phyloP scores from a whole-genome alignment of 2,888 invertebrate species.

The Ophion ventricosus region DNA sequence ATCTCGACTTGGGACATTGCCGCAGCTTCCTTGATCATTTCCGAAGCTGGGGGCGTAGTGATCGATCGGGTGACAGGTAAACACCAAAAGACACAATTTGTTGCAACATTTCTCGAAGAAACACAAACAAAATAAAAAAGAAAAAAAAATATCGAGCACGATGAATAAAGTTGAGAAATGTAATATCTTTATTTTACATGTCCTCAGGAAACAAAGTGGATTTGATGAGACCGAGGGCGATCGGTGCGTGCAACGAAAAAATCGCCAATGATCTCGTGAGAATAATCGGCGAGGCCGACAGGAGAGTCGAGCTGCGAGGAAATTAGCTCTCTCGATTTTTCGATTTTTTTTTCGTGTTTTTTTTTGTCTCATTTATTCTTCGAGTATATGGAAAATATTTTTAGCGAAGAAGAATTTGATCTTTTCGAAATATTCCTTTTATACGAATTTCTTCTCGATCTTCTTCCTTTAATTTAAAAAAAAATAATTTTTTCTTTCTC shows the following conservation, averaged over 20 bases:
- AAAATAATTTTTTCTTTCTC: neutral
- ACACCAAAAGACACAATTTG: conserved; percentile 1
- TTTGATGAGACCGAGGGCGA: conserved; percentile 86
- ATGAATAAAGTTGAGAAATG: neutral
- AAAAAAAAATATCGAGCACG: neutral
- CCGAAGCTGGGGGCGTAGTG: conserved; percentile 91
- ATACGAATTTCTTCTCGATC: neutral
- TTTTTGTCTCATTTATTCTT: neutral
- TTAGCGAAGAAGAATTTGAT: neutral
- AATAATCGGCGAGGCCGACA: conserved; percentile 85
- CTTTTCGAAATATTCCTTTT: neutral
- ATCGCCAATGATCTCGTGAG: conserved; percentile 84
- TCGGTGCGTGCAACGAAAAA: conserved; percentile 85
- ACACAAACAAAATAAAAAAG: neutral
- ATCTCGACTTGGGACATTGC: conserved; percentile 92
- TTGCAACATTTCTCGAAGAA: neutral
- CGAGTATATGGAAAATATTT: neutral
- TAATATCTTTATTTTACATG: neutral
- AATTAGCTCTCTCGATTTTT: conserved; percentile 25
- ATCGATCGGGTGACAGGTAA: conserved; percentile 84
- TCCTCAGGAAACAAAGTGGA: conserved; percentile 84
- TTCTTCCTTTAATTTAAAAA: neutral
- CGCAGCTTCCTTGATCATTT: conserved; percentile 89
- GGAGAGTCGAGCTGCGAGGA: conserved; percentile 69
- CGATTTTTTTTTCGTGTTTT: conserved; percentile 17